phyloP scores from a whole-genome alignment of 2,888 invertebrate species.

The Trissolcus japonicus region DNA sequence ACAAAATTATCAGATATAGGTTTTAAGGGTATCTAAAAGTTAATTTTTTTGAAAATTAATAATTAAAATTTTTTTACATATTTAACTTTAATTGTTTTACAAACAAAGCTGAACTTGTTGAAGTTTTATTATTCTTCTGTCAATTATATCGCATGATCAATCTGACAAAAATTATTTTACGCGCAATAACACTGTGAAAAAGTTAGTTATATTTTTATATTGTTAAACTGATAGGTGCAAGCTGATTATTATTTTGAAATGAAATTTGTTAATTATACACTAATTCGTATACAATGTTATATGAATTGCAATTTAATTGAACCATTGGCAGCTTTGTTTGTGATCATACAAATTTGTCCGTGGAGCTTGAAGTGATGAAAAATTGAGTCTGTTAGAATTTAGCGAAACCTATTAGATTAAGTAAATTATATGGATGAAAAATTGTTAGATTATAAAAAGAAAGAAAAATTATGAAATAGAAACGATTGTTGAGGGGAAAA shows the following conservation, averaged over 20 bases:
- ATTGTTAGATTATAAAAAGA: too few species aligned
- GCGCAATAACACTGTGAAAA: neutral
- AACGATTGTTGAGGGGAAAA: neutral
- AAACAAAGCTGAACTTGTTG: constrained; percentile 38
- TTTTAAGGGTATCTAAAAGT: constrained; percentile 55
- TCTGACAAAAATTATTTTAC: neutral
- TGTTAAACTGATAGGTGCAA: constrained; percentile 6
- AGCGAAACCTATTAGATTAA: neutral
- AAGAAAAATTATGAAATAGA: neutral
- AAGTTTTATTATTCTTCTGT: too few species aligned
- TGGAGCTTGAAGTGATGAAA: constrained; percentile 61
- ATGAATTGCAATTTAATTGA: neutral
- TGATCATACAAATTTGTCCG: constrained; percentile 59
- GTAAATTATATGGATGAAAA: neutral
- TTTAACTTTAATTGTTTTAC: constrained; percentile 2
- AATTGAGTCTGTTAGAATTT: neutral
- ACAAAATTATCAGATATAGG: constrained; percentile 62
- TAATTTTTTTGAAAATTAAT: constrained; percentile 19
- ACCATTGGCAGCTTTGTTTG: constrained; percentile 34
- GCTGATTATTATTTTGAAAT: neutral
- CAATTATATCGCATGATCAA: neutral
- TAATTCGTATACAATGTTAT: neutral
- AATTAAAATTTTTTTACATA: neutral
- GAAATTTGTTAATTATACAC: neutral
- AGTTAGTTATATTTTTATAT: constrained; percentile 24